Evolutionary conservation across 1,140 invertebrate species (phyloP).

Genomic region (Drosophila nigromelanica): DNA sequence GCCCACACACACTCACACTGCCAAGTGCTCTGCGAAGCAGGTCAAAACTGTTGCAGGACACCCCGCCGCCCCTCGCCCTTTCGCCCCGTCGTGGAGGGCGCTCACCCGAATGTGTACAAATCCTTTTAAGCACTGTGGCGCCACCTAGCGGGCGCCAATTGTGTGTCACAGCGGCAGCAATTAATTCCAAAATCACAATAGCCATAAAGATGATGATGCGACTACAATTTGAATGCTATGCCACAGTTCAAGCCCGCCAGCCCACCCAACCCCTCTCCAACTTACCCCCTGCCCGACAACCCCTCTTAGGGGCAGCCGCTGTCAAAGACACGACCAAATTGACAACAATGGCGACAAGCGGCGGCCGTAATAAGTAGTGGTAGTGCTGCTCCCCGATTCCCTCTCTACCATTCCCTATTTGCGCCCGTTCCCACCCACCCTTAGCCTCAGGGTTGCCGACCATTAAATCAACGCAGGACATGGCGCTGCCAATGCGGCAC

Average conservation of each 20-base stretch:
- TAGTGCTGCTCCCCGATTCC: conserved; percentile 22
- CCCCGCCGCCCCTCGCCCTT: no score
- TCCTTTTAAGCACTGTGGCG: conserved; percentile 78
- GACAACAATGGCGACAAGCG: conserved; percentile 79
- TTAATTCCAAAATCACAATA: conserved; percentile 82
- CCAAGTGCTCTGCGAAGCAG: neutral
- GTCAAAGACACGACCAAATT: conserved; percentile 72
- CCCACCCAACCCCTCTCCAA: neutral
- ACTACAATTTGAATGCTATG: conserved; percentile 75
- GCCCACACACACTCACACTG: conserved; percentile 7
- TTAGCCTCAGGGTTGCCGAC: conserved; percentile 46
- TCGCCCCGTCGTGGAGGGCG: no score
- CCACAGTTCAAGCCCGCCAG: neutral
- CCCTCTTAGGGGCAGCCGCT: conserved; percentile 25
- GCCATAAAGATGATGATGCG: conserved; percentile 81
- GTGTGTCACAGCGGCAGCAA: conserved; percentile 62
- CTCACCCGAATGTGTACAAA: conserved; percentile 46
- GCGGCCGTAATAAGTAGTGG: conserved; percentile 75
- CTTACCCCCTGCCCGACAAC: neutral
- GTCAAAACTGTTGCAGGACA: conserved; percentile 31
- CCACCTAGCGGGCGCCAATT: conserved; percentile 50
- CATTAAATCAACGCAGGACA: conserved; percentile 81
- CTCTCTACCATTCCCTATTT: neutral
- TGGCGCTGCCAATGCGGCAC: conserved; percentile 71
- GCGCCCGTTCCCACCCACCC: neutral